Evolutionary conservation across 2,888 invertebrate genomes (phyloP).

Genomic region (Augiades crinisus): DNA sequence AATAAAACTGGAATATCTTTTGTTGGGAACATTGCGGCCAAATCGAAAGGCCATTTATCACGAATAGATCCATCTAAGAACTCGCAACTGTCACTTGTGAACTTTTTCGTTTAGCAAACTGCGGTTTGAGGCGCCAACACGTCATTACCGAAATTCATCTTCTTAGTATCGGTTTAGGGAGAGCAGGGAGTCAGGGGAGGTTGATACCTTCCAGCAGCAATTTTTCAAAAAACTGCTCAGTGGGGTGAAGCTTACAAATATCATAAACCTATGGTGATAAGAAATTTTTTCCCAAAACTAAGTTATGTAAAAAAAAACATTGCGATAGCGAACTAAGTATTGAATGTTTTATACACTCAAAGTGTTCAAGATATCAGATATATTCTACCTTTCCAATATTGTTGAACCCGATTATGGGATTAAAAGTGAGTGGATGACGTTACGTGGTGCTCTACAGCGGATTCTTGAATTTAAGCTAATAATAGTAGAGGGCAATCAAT

Average conservation of each 20-base stretch:
- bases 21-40: constrained; percentile 34
- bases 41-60: constrained; percentile 62
- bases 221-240: constrained; percentile 52
- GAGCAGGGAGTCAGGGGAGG: constrained; percentile 15
- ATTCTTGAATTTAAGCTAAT: too few relatives aligned
- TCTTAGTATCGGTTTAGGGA: constrained; percentile 30
- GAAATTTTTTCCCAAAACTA: background rate
- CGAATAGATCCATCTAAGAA: constrained; percentile 59
- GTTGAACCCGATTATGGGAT: too few relatives aligned
- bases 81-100: constrained; percentile 56
- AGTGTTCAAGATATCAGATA: too few relatives aligned
- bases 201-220: constrained; percentile 44
- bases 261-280: background rate
- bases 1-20: constrained; percentile 23
- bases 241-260: constrained; percentile 32
- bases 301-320: too few relatives aligned
- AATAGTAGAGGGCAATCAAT: too few relatives aligned
- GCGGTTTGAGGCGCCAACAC: constrained; percentile 40
- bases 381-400: too few relatives aligned
- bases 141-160: constrained; percentile 50
- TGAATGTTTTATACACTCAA: too few relatives aligned
- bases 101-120: constrained; percentile 62
- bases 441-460: too few relatives aligned
- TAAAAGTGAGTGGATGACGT: too few relatives aligned
- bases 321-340: too few relatives aligned